Conservation (phyloP, 2,113 vertebrate genomes). For the Ellobius talpinus region DNA sequence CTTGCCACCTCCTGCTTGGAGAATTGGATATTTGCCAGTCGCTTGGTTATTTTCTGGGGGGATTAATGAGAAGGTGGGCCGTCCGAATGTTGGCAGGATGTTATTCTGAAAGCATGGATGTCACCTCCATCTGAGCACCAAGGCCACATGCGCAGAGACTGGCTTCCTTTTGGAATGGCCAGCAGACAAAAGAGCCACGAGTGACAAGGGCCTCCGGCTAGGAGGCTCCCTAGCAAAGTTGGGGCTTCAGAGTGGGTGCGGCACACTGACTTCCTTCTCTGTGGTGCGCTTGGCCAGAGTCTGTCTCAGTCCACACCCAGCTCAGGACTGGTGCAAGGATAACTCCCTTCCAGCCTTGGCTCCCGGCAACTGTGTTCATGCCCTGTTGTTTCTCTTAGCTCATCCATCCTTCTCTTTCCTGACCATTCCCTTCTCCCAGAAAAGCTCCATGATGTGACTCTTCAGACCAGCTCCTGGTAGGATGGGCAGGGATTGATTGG, state of each 20-base stretch:
- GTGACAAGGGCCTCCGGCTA: no score
- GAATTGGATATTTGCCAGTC: background rate
- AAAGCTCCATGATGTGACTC: background rate
- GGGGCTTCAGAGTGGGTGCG: background rate
- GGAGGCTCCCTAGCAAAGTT: background rate
- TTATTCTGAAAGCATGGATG: background rate
- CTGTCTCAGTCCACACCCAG: no score
- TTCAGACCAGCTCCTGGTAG: background rate
- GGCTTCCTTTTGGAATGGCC: background rate
- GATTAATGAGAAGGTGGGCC: background rate
- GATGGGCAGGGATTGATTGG: background rate
- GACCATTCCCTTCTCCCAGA: background rate
- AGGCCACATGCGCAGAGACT: background rate
- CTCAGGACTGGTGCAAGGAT: background rate
- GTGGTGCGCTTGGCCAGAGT: background rate
- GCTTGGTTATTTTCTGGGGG: background rate
- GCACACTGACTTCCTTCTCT: background rate
- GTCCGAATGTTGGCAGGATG: background rate
- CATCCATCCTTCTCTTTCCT: background rate
- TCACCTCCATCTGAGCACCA: rapidly evolving
- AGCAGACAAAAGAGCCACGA: rapidly evolving
- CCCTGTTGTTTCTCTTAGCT: no score
- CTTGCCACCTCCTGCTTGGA: background rate
- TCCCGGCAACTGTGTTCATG: background rate
- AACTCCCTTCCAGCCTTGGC: background rate